Percentiles rank a stretch among this genome's conserved stretches.
These are phyloP conservation scores for Drosophila baimaii DNA, from an alignment of 1,140 invertebrate genomes.

Conservation along the genomic window DNA sequence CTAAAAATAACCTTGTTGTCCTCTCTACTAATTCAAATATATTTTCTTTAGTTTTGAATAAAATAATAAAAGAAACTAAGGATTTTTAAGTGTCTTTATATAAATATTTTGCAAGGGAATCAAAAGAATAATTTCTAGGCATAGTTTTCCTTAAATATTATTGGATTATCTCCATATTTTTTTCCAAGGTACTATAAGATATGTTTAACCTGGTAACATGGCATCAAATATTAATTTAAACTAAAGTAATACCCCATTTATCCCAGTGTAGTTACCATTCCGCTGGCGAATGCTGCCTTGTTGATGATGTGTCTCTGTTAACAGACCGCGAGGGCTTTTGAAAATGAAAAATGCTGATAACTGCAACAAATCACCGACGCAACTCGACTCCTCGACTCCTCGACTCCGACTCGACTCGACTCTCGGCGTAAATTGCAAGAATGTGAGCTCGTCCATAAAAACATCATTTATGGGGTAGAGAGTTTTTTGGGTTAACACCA, in stretches of 20 bases:
- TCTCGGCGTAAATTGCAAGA: constrained; percentile 58
- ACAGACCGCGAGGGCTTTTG: constrained; percentile 62
- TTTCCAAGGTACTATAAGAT: too few species aligned
- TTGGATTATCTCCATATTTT: too few species aligned
- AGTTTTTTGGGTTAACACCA: constrained; percentile 19
- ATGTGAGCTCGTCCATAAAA: constrained; percentile 77
- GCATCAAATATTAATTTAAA: background rate
- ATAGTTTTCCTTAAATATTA: too few species aligned
- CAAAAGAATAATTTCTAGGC: too few species aligned
- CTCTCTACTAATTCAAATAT: too few species aligned
- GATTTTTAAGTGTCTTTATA: too few species aligned
- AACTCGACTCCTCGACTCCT: constrained; percentile 30
- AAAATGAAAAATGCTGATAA: constrained; percentile 80
- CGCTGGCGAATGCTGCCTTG: constrained; percentile 32
- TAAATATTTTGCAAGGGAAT: too few species aligned
- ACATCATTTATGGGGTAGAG: constrained; percentile 64
- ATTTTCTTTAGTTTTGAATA: too few species aligned
- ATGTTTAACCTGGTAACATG: too few species aligned
- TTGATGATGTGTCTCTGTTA: constrained; percentile 66
- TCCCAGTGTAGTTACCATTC: constrained; percentile 3
- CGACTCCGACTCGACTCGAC: constrained; percentile 15
- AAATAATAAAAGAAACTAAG: too few species aligned
- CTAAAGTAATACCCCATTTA: background rate
- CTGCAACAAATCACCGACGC: constrained; percentile 72
- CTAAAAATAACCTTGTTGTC: too few species aligned